Percentiles rank a stretch among this genome's conserved stretches.
These are phyloP conservation scores for Onthophagus sagittarius DNA, from an alignment of 2,888 invertebrate species.

Conservation along the genomic window DNA sequence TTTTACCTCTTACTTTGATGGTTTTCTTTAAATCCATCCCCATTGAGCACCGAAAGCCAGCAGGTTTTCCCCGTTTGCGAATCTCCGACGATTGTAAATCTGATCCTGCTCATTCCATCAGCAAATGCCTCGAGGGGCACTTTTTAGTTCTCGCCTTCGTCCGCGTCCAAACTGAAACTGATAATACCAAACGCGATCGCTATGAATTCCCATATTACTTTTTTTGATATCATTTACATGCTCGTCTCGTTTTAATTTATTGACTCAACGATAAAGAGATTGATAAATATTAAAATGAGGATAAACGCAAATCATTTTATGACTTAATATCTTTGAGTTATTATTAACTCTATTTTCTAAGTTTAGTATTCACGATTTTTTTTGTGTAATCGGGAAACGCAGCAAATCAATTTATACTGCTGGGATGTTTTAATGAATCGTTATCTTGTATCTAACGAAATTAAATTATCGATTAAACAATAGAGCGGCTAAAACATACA, in stretches of 20 bases:
- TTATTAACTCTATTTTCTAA: no score
- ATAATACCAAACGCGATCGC: neutral
- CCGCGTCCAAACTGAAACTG: neutral
- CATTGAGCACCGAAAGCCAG: slow-evolving; percentile 74
- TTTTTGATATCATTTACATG: neutral
- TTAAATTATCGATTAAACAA: no score
- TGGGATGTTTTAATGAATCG: no score
- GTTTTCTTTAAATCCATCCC: slow-evolving; percentile 72
- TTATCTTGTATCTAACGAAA: no score
- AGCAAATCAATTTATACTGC: no score
- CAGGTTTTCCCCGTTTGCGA: slow-evolving; percentile 85
- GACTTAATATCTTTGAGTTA: no score
- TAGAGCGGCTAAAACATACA: no score
- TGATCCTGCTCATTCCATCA: slow-evolving; percentile 46
- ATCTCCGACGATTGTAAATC: slow-evolving; percentile 78
- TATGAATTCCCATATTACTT: no score
- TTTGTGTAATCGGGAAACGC: no score
- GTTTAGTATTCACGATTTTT: no score
- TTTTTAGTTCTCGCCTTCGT: neutral
- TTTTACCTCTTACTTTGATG: slow-evolving; percentile 81
- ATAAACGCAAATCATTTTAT: no score
- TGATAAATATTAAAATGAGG: neutral
- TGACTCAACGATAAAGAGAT: neutral
- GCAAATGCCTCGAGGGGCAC: neutral
- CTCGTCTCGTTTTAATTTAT: neutral